phyloP scores from a whole-genome alignment of 2,113 vertebrate species.

The Nymphicus hollandicus region DNA sequence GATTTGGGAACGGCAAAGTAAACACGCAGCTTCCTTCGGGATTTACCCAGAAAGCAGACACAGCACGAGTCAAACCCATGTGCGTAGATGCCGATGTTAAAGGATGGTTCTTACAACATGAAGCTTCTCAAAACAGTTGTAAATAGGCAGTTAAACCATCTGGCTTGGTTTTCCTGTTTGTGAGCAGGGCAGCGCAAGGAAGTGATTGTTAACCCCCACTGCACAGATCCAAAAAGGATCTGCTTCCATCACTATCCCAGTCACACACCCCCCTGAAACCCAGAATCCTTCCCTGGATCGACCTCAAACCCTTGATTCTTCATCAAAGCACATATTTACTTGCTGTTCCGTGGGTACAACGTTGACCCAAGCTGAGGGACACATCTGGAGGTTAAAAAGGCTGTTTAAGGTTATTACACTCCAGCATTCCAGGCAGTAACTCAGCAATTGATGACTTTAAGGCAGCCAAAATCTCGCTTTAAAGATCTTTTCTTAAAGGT shows the following conservation, averaged over 20 bases:
- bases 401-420: not conserved
- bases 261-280: fast-evolving
- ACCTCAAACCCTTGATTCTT: fast-evolving
- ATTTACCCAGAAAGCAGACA: not conserved
- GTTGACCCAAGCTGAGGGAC: not conserved
- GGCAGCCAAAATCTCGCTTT: not conserved
- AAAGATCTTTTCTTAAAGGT: fast-evolving
- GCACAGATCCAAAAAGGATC: too few species aligned
- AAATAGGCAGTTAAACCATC: not conserved
- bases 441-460: fast-evolving
- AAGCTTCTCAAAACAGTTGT: not conserved
- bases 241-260: not conserved
- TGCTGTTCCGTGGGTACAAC: not conserved
- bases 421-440: not conserved
- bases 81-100: fast-evolving
- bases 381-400: too few species aligned
- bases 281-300: not conserved
- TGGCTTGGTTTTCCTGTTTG: not conserved
- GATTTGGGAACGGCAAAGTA: not conserved
- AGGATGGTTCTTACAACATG: not conserved
- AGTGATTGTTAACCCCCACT: not conserved
- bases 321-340: fast-evolving
- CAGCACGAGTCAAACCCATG: fast-evolving
- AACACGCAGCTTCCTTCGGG: not conserved
- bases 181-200: not conserved